Evolutionary conservation across 2,797 vertebrate species (phyloP).

Genomic region (Cyprinodon diabolis): DNA sequence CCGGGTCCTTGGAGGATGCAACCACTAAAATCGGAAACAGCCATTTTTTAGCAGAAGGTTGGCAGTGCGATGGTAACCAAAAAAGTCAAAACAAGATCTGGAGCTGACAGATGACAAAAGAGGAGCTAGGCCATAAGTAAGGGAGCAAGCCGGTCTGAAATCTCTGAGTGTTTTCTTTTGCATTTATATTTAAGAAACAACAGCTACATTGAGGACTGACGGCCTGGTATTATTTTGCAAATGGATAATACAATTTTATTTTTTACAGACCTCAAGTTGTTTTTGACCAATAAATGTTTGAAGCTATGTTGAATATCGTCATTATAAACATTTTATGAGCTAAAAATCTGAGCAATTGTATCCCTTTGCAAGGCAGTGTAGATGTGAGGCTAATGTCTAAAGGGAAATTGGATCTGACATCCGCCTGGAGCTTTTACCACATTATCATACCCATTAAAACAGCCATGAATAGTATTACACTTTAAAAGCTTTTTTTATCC

Average conservation of each 20-base stretch:
- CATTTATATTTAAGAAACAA: conserved; percentile 34
- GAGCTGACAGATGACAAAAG: conserved; percentile 49
- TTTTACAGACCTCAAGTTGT: conserved; percentile 24
- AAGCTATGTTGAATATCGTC: conserved; percentile 41
- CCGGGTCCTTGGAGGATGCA: too few species aligned
- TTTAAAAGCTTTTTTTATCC: conserved; percentile 66
- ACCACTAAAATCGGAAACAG: too few species aligned
- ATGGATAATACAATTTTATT: conserved; percentile 15
- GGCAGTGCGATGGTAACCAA: conserved; percentile 22
- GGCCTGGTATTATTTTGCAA: conserved; percentile 34
- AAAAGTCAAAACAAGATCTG: conserved; percentile 51
- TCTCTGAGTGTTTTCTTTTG: conserved; percentile 23
- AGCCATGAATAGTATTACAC: conserved; percentile 54
- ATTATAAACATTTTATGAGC: conserved; percentile 46
- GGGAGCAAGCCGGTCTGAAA: conserved; percentile 12
- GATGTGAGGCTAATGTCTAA: conserved; percentile 40
- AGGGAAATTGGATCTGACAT: conserved; percentile 70
- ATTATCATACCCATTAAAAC: conserved; percentile 72
- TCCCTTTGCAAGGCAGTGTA: conserved; percentile 22
- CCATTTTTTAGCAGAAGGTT: conserved; percentile 24
- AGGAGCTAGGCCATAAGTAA: conserved; percentile 16
- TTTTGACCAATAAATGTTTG: conserved; percentile 23
- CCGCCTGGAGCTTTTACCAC: conserved; percentile 58
- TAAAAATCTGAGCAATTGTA: conserved; percentile 13
- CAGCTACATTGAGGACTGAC: conserved; percentile 44